Evolutionary conservation across 2,113 vertebrate species (phyloP).

Genomic region (Gymnobelideus leadbeateri): DNA sequence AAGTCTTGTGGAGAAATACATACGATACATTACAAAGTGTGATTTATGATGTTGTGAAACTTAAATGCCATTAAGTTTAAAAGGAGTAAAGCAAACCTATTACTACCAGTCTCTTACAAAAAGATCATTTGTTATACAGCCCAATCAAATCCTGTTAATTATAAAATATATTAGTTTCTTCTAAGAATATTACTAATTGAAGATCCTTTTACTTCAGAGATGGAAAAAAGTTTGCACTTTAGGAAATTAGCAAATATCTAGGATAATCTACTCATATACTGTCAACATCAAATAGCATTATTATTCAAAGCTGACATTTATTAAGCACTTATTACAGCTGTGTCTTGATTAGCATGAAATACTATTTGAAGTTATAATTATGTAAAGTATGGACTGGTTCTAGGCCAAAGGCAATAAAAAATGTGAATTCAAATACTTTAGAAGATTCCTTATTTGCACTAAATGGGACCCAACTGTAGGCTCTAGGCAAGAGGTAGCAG

Average conservation of each 20-base stretch:
- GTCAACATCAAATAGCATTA: background rate
- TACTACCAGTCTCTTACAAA: constrained; percentile 8
- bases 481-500: background rate
- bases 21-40: background rate
- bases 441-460: background rate
- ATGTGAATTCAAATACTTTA: background rate
- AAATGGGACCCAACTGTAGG: background rate
- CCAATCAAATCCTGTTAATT: background rate
- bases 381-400: background rate
- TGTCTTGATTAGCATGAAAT: background rate
- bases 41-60: background rate
- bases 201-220: constrained; percentile 8
- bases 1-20: background rate
- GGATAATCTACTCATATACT: background rate
- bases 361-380: background rate
- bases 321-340: background rate
- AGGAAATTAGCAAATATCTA: background rate
- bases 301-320: background rate
- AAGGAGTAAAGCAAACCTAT: background rate
- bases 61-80: background rate
- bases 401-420: background rate
- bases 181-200: constrained; percentile 7
- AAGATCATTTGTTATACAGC: background rate
- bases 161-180: constrained; percentile 9
- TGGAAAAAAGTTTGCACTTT: background rate